Evolutionary conservation across 2,888 invertebrate species (phyloP).

Genomic region (Drosophila neotestacea): DNA sequence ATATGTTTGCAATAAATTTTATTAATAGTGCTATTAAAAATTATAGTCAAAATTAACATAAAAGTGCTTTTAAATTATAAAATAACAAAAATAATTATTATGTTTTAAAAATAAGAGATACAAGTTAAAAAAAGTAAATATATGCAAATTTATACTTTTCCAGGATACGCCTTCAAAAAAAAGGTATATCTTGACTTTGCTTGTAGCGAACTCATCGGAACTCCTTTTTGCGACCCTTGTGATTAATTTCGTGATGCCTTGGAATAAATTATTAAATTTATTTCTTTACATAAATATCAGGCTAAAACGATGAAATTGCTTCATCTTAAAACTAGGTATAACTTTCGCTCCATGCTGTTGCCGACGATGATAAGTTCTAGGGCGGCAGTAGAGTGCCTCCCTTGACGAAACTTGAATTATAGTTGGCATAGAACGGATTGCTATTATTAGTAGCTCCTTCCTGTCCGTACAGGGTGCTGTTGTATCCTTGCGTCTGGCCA

Average conservation of each 20-base stretch:
- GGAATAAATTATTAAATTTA: slow-evolving; percentile 37
- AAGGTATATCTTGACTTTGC: no score
- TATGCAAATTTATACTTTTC: no score
- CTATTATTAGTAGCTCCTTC: slow-evolving; percentile 20
- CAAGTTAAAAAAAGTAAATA: no score
- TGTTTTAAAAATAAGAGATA: no score
- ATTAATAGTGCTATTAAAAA: background rate
- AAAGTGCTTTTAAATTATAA: background rate
- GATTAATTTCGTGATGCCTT: background rate
- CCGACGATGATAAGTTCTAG: slow-evolving; percentile 34
- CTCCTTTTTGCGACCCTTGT: no score
- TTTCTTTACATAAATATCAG: slow-evolving; percentile 39
- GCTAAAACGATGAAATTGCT: slow-evolving; percentile 36
- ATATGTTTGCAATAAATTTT: no score
- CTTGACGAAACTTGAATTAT: slow-evolving; percentile 60
- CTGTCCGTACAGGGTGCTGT: slow-evolving; percentile 30
- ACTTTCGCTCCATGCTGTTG: slow-evolving; percentile 32
- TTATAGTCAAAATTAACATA: background rate
- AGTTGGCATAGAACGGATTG: slow-evolving; percentile 50
- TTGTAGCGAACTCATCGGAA: no score
- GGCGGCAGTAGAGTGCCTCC: slow-evolving; percentile 56
- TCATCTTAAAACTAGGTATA: slow-evolving; percentile 42
- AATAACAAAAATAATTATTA: no score
- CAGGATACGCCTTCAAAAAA: no score
- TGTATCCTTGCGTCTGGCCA: slow-evolving; percentile 25